Base-by-base conservation (phyloP, 2,888 invertebrate species). In the Meteorus colon region DNA sequence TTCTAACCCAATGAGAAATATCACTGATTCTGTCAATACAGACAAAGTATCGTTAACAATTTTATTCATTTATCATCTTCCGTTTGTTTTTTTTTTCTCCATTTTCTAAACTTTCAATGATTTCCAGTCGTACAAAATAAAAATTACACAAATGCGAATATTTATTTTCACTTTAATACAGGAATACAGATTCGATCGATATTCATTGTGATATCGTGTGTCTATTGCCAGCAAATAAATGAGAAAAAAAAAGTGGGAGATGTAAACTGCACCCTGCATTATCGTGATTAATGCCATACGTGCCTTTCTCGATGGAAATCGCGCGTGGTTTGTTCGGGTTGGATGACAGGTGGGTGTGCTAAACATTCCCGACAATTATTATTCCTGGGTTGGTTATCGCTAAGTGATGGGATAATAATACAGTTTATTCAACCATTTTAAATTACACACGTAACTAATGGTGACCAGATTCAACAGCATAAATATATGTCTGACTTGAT, bases 231-330 rank as follows among this genome's bases (percentile, higher is more conserved):
- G 14, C 14, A 10, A 45, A 45, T 14, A 10, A 48, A 48, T n/a
- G n/a, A 48, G 16, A 48, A 16, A n/a, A 14, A 65, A 24, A 59
- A 59, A 71, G 45, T 16, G 45, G 24, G 27, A 59, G 27, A 63
- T n/a, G 41, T 55, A 63, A 41, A 59, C 75, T 75, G 70, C 70
- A 71, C 70, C 75, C 55, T 63, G 41, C 75, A 75, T 75, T 75
- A 75, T 70, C 75, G 41, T 70, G 69, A 75, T 75, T 75, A 75
- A 75, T 74, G 19, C 45, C 34, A 70, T 27, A 70, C 55, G 16
- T 70, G 34, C 70, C 29, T 70, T 75, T 70, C 65, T 63, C 59
- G 55, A 75, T 75, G n/a, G 55, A 41, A 75, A 66, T 65, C 70
- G 34, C 37, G 29, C 65, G 12, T 48, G 31, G 29, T 27, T 63